A percentile compares a stretch with the other conserved stretches of the same genome.
These are phyloP conservation scores for Laothoe populi DNA, from an alignment of 2,888 invertebrate genomes.

Conservation along the genomic window DNA sequence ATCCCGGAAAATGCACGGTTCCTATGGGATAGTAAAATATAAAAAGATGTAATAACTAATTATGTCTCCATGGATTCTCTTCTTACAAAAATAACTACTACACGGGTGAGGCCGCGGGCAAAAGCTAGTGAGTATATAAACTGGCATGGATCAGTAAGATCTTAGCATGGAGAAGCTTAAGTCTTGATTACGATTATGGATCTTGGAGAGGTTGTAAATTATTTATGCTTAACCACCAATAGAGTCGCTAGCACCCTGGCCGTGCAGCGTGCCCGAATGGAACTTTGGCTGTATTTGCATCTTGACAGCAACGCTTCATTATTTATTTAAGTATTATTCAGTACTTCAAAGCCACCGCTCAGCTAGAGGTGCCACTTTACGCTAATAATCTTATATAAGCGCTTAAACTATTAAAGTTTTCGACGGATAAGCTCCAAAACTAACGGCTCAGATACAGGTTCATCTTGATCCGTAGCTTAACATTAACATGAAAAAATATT, in stretches of 20 bases:
- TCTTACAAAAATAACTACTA: no score
- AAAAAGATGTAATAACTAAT: no score
- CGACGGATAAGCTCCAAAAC: constrained; percentile 62
- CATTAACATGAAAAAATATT: constrained; percentile 41
- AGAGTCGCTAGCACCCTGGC: neutral
- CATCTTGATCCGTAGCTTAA: constrained; percentile 51
- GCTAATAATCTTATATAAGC: constrained; percentile 68
- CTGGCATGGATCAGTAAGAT: neutral
- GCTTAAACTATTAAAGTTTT: constrained; percentile 68
- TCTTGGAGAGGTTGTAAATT: constrained; percentile 6
- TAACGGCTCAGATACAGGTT: constrained; percentile 61
- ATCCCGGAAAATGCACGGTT: no score
- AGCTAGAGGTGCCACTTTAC: constrained; percentile 50
- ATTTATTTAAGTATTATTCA: constrained; percentile 58
- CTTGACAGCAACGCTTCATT: constrained; percentile 44
- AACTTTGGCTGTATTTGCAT: constrained; percentile 36
- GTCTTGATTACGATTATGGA: neutral
- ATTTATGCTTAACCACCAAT: constrained; percentile 1
- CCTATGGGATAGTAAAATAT: no score
- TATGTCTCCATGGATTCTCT: no score
- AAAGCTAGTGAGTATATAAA: no score
- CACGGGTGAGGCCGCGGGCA: no score
- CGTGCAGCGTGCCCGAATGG: constrained; percentile 1
- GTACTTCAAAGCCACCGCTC: constrained; percentile 49
- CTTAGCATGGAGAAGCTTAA: neutral